Evolutionary conservation across 2,113 vertebrate species (phyloP).

Genomic region (Lamprologus speciosus): DNA sequence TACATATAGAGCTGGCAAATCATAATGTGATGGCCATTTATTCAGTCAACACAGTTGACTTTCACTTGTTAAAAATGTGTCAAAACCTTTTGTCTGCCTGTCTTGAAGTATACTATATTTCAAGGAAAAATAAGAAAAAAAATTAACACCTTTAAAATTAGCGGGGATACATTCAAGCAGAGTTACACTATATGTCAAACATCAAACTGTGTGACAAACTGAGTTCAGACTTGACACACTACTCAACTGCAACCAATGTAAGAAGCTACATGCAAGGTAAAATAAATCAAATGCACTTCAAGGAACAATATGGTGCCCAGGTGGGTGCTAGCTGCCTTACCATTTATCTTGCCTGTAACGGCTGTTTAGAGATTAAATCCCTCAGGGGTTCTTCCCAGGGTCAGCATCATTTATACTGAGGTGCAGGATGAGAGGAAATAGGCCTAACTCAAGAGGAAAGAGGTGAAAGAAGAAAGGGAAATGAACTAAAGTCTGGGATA

Average conservation of each 20-base stretch:
- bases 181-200: not conserved
- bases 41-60: not conserved
- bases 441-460: slow-evolving; percentile 7
- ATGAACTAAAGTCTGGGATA: not conserved
- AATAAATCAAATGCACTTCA: slow-evolving; percentile 56
- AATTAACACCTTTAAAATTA: not conserved
- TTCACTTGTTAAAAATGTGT: not conserved
- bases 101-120: not conserved
- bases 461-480: not conserved
- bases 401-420: slow-evolving; percentile 51
- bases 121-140: not conserved
- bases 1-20: not conserved
- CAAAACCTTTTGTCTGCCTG: not conserved
- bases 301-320: slow-evolving; percentile 48
- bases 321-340: slow-evolving; percentile 32
- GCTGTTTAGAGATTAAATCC: slow-evolving; percentile 60
- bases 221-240: not conserved
- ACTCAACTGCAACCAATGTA: not conserved
- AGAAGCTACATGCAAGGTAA: slow-evolving; percentile 16
- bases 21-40: not conserved
- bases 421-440: slow-evolving; percentile 26
- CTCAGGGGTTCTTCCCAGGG: slow-evolving; percentile 40
- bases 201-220: not conserved
- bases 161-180: not conserved
- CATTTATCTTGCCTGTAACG: slow-evolving; percentile 55